Percentiles rank a stretch among this genome's conserved stretches.
Evolutionary conservation across 2,888 invertebrate genomes (phyloP).

Genomic region (Cylloceria caligata): DNA sequence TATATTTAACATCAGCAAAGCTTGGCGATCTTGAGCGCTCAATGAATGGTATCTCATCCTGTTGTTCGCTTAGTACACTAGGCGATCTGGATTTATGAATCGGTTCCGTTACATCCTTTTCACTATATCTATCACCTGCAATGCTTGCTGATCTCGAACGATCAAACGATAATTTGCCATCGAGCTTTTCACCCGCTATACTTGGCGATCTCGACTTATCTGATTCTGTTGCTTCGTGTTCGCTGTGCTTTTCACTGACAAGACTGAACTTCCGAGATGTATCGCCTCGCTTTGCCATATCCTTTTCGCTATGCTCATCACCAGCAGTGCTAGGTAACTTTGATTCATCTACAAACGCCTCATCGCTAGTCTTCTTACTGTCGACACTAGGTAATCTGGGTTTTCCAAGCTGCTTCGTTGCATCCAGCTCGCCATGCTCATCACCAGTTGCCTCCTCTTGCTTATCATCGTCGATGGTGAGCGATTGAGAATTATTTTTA

Average conservation of each 20-base stretch:
- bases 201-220: slow-evolving; percentile 52
- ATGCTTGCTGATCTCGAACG: slow-evolving; percentile 43
- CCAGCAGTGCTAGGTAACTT: not conserved
- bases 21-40: too few relatives aligned
- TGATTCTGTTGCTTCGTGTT: not conserved
- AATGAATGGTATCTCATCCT: too few relatives aligned
- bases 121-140: slow-evolving; percentile 10
- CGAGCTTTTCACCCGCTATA: slow-evolving; percentile 28
- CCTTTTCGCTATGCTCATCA: slow-evolving; percentile 64
- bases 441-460: not conserved
- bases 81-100: not conserved
- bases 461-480: not conserved
- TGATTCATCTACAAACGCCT: not conserved
- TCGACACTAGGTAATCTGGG: not conserved
- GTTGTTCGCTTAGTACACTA: too few relatives aligned
- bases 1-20: too few relatives aligned
- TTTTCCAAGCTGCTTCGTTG: not conserved
- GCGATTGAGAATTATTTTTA: slow-evolving; percentile 6
- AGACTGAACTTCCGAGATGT: not conserved
- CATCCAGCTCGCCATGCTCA: not conserved
- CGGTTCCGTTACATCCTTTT: not conserved
- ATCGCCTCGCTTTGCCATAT: not conserved
- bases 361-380: not conserved
- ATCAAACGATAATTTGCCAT: slow-evolving; percentile 30
- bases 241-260: slow-evolving; percentile 15